These are phyloP conservation scores for Papilio helenus DNA, from an alignment of 1,140 invertebrate species.

Conservation along the genomic window DNA sequence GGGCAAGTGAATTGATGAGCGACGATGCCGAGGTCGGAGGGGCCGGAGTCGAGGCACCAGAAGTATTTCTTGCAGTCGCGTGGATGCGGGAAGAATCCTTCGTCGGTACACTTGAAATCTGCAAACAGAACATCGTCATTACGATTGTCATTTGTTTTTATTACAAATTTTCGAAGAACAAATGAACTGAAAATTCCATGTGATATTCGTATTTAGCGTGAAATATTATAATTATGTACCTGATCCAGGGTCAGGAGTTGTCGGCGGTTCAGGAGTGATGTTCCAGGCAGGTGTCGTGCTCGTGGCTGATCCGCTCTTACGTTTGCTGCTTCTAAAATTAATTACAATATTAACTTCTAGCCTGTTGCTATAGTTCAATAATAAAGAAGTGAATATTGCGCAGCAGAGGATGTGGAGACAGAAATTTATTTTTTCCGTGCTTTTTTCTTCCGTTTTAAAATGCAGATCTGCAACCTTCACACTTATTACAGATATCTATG, in stretches of 20 bases:
- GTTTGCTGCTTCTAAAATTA: slow-evolving; percentile 58
- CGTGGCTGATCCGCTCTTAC: slow-evolving; percentile 52
- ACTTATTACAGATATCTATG: too few species aligned
- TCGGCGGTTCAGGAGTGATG: slow-evolving; percentile 93
- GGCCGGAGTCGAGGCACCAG: slow-evolving; percentile 95
- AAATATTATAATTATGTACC: slow-evolving; percentile 79
- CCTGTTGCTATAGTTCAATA: too few species aligned
- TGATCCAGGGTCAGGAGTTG: slow-evolving; percentile 94
- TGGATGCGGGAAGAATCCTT: slow-evolving; percentile 97
- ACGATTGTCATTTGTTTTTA: neutral
- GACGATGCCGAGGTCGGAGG: slow-evolving; percentile 93
- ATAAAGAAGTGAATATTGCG: too few species aligned
- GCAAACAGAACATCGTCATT: slow-evolving; percentile 43
- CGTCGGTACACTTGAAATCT: slow-evolving; percentile 96
- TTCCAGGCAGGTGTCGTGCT: slow-evolving; percentile 76
- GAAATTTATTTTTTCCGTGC: too few species aligned
- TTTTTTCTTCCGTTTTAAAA: too few species aligned
- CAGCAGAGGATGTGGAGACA: too few species aligned
- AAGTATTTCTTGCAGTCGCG: slow-evolving; percentile 97
- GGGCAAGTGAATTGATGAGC: slow-evolving; percentile 97
- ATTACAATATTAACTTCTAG: slow-evolving; percentile 3
- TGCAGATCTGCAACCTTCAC: too few species aligned
- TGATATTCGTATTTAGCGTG: too few species aligned
- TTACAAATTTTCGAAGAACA: too few species aligned
- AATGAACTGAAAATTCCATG: too few species aligned